Evolutionary conservation across 1,140 invertebrate genomes (phyloP).

Genomic region (Drosophila kurseongensis): DNA sequence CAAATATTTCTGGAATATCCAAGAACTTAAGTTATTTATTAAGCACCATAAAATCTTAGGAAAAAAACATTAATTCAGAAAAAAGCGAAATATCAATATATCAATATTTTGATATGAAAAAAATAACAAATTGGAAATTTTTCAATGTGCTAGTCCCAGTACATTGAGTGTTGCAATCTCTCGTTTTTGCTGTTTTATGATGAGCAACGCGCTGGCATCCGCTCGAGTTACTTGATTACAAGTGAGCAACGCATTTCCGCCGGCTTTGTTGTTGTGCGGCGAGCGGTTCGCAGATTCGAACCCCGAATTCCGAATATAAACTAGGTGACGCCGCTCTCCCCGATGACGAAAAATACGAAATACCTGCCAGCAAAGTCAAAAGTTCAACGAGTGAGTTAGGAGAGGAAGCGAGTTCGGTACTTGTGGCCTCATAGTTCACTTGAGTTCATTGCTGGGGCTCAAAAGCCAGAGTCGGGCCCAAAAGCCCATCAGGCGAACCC

Average conservation of each 20-base stretch:
- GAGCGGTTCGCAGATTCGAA: conserved; percentile 16
- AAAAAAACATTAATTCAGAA: too few relatives aligned
- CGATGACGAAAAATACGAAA: conserved; percentile 51
- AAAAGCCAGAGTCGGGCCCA: conserved; percentile 24
- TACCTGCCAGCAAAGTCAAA: conserved; percentile 44
- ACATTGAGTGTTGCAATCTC: conserved; percentile 43
- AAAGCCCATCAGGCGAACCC: conserved; percentile 35
- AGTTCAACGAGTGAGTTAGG: conserved; percentile 48
- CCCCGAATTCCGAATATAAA: conserved; percentile 33
- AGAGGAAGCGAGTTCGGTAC: conserved; percentile 16
- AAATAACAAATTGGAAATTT: neutral
- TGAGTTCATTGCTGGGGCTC: conserved; percentile 62
- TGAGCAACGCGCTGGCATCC: conserved; percentile 51
- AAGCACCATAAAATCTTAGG: neutral
- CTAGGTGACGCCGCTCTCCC: conserved; percentile 51
- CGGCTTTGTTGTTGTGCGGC: conserved; percentile 61
- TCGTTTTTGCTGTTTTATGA: conserved; percentile 36
- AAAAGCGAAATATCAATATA: too few relatives aligned
- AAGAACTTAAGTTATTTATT: neutral
- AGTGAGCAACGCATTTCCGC: conserved; percentile 71
- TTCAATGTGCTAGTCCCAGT: neutral
- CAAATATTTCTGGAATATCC: too few relatives aligned
- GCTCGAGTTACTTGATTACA: conserved; percentile 44
- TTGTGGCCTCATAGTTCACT: conserved; percentile 51
- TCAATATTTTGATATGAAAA: neutral